Evolutionary conservation across 2,888 invertebrate genomes (phyloP), one percentile per base, ranked within the genome.

Genomic region (Acheta domesticus): DNA sequence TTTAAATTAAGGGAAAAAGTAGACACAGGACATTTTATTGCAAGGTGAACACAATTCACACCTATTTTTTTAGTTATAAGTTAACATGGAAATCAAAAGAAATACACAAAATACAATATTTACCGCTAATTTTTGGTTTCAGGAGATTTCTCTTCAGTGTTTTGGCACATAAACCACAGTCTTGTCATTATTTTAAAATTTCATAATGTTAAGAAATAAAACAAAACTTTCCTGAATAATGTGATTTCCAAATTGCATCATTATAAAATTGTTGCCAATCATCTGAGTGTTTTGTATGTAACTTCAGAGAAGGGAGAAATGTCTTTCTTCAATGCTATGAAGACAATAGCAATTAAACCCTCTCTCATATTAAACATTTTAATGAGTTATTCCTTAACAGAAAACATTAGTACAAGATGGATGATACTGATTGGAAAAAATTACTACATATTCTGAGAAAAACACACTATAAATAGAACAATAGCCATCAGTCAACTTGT

Each of bases 401-500:
- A 36, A 36, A 36, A 36, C 36, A 36, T 36, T 36, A 36, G 36
- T 36, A 36, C 36, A 36, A 36, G 36, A 36, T 36, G 36, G 36
- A 36, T 36, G 36, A 36, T 36, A 36, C 36, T 36, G 36, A 36
- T 36, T 36, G 36, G 36, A 36, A 36, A 36, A 36, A 36, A 36
- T 62, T 62, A n/a, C 62, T 62, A 62, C 14, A 62, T 19, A 16
- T 36, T 62, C 14, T 19, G 62, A 14, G 14, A 19, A 62, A 62
- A 14, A 62, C 62, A 19, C 62, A 62, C 62, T 62, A 62, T n/a
- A 62, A 62, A n/a, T 62, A 62, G 62, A 14, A 62, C 62, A 62
- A 62, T n/a, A 62, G n/a, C n/a, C n/a, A 62, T 62, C 62, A 62
- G 62, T 62, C 62, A 62, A 62, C n/a, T 62, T 62, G 62, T 62